Evolutionary conservation across 2,113 vertebrate species (phyloP).

Genomic region (Corythaeola cristata): DNA sequence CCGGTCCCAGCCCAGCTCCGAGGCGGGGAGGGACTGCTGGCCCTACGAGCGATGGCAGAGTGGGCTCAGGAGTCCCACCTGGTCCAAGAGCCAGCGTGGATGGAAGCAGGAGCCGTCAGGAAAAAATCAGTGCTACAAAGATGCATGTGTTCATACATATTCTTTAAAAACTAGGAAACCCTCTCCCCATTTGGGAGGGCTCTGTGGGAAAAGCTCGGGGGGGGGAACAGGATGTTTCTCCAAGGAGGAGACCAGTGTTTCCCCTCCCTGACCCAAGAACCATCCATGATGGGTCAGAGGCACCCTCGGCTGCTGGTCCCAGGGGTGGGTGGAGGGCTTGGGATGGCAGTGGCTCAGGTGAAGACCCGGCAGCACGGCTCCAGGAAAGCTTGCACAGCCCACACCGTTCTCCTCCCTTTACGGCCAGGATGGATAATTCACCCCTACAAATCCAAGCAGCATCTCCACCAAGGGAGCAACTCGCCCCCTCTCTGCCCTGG

Average conservation of each 20-base stretch:
- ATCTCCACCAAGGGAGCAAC: not conserved
- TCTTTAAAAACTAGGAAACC: not conserved
- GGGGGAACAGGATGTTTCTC: not conserved
- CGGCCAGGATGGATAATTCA: not conserved
- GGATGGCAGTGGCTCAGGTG: not conserved
- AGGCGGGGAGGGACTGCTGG: not conserved
- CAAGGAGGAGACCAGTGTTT: not conserved
- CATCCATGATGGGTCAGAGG: not conserved
- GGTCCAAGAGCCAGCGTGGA: not conserved
- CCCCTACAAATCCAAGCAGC: not conserved
- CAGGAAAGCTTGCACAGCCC: not conserved
- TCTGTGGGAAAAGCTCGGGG: not conserved
- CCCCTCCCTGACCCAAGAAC: not conserved
- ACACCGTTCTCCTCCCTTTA: not conserved
- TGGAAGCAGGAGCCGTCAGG: not conserved
- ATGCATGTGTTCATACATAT: accelerated
- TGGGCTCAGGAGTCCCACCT: not conserved
- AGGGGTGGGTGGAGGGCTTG: not conserved
- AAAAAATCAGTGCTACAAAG: not conserved
- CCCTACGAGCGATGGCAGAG: accelerated
- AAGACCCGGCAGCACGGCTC: accelerated
- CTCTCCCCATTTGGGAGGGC: not conserved
- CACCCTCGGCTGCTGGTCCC: accelerated
- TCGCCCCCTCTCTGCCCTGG: not conserved
- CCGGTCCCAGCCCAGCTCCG: not conserved